phyloP scores from a whole-genome alignment of 2,888 invertebrate species.

The Diarsia mendica region DNA sequence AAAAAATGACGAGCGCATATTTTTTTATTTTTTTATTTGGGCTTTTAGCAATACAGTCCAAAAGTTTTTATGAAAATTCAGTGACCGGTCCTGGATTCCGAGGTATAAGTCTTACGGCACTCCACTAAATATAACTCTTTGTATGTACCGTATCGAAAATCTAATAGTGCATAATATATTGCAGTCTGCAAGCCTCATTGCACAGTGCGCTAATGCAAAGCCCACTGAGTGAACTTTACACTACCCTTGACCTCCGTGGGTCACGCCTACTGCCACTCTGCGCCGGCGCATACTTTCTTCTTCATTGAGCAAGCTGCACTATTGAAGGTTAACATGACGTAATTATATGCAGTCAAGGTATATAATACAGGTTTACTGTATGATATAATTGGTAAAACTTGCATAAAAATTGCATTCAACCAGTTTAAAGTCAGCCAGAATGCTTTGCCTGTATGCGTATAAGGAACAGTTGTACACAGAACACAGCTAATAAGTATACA shows the following conservation, averaged over 20 bases:
- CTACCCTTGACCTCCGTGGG: slow-evolving; percentile 70
- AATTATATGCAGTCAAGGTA: slow-evolving; percentile 29
- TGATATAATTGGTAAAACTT: slow-evolving; percentile 26
- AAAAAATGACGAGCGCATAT: no score
- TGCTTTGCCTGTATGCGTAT: neutral
- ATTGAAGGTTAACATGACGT: slow-evolving; percentile 51
- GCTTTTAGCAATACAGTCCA: no score
- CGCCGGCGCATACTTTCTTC: slow-evolving; percentile 70
- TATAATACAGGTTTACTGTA: slow-evolving; percentile 12
- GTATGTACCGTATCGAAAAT: neutral
- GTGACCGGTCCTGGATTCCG: no score
- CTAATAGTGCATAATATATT: neutral
- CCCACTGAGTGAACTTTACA: slow-evolving; percentile 49
- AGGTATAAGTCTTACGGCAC: no score
- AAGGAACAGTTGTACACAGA: no score
- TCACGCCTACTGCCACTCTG: slow-evolving; percentile 48
- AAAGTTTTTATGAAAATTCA: no score
- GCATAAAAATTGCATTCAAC: neutral
- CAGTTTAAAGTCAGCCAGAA: neutral
- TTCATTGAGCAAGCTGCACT: slow-evolving; percentile 62
- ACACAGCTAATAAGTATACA: no score
- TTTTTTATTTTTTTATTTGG: no score
- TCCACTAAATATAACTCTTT: no score
- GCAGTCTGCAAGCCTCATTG: neutral
- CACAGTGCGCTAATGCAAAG: slow-evolving; percentile 26